Evolutionary conservation across 1,140 invertebrate genomes (phyloP).

Genomic region (Chironomus striatipennis): DNA sequence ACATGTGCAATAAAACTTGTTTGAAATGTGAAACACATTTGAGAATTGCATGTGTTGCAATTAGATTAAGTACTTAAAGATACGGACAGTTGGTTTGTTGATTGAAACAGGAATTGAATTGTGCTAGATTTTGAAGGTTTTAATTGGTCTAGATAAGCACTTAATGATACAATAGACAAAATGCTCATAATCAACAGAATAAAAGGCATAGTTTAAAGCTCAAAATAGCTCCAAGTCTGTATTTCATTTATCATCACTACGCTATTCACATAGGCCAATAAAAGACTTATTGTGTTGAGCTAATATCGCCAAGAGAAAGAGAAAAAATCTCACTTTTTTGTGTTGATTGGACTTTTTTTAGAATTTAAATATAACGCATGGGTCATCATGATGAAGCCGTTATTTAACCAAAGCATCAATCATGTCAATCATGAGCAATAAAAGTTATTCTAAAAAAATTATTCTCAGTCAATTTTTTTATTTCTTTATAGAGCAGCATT

Average conservation of each 20-base stretch:
- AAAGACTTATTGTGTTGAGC: slow-evolving; percentile 8
- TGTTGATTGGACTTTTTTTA: background rate
- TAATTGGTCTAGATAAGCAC: no score
- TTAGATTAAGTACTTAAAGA: no score
- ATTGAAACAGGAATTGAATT: no score
- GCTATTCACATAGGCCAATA: slow-evolving; percentile 2
- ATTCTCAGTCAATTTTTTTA: background rate
- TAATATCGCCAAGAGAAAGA: background rate
- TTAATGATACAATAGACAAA: no score
- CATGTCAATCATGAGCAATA: slow-evolving; percentile 6
- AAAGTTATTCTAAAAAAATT: slow-evolving; percentile 4
- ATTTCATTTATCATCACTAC: slow-evolving; percentile 8
- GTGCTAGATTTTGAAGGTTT: no score
- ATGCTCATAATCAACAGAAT: background rate
- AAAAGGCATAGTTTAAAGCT: background rate
- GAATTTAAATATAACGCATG: slow-evolving; percentile 8
- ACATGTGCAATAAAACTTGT: no score
- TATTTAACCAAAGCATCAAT: slow-evolving; percentile 14
- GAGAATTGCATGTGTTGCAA: no score
- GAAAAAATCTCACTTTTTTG: background rate
- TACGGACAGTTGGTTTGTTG: no score
- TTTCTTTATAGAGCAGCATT: no score
- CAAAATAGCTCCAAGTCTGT: background rate
- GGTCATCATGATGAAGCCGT: slow-evolving; percentile 11
- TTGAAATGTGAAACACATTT: no score